phyloP scores from a whole-genome alignment of 1,140 invertebrate genomes.

The Lutraria rhynchaena region DNA sequence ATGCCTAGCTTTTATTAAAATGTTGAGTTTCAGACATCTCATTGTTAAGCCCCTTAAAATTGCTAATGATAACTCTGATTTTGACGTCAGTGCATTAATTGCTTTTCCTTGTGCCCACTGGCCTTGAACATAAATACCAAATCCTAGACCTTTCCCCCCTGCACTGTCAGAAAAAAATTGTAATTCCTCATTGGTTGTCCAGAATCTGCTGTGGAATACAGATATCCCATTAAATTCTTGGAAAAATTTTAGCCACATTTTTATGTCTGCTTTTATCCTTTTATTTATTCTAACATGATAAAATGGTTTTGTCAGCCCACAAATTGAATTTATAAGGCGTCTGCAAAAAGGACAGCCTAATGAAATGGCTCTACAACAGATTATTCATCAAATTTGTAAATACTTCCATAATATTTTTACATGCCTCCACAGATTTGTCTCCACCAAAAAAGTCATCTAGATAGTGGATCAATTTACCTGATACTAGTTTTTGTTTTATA shows the following conservation, averaged over 20 bases:
- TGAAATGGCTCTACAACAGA: slow-evolving; percentile 39
- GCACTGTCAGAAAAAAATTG: slow-evolving; percentile 25
- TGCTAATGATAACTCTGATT: background rate
- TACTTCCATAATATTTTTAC: background rate
- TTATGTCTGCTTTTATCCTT: slow-evolving; percentile 46
- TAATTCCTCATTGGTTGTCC: slow-evolving; percentile 22
- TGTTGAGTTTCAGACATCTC: slow-evolving; percentile 21
- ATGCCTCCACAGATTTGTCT: background rate
- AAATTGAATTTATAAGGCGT: slow-evolving; percentile 13
- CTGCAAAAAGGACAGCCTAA: slow-evolving; percentile 46
- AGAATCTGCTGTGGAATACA: slow-evolving; percentile 36
- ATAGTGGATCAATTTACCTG: slow-evolving; percentile 1
- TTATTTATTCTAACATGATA: slow-evolving; percentile 38
- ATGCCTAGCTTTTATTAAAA: slow-evolving; percentile 5
- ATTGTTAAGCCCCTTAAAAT: slow-evolving; percentile 22
- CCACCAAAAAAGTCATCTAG: slow-evolving; percentile 19
- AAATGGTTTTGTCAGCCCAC: slow-evolving; percentile 42
- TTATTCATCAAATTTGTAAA: slow-evolving; percentile 33
- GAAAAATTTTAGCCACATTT: slow-evolving; percentile 55
- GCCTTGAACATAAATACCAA: slow-evolving; percentile 16
- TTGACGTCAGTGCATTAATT: slow-evolving; percentile 31
- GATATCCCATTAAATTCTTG: slow-evolving; percentile 51
- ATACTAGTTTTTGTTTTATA: background rate
- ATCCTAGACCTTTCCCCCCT: slow-evolving; percentile 2
- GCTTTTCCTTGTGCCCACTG: slow-evolving; percentile 18